phyloP scores from a whole-genome alignment of 2,797 vertebrate species.

The Falco berigora region DNA sequence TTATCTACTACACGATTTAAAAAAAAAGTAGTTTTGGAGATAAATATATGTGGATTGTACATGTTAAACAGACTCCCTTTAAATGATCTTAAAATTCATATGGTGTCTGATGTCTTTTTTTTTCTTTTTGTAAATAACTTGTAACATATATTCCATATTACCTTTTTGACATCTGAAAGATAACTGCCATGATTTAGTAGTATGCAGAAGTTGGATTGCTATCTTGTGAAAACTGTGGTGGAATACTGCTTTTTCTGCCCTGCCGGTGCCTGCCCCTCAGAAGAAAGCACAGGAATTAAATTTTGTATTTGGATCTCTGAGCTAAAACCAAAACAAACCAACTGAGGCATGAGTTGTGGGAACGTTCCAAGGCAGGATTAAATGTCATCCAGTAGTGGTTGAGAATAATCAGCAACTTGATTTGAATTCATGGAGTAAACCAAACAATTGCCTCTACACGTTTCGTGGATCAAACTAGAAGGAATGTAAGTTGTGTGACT shows the following conservation, averaged over 20 bases:
- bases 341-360: not conserved
- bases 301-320: not conserved
- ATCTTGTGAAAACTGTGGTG: not conserved
- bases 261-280: not conserved
- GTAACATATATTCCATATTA: not conserved
- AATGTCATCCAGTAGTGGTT: not conserved
- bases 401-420: not conserved
- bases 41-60: not conserved
- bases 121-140: not conserved
- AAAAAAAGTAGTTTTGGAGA: not conserved
- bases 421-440: not conserved
- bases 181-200: not conserved
- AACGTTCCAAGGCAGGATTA: not conserved
- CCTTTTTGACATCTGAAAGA: not conserved
- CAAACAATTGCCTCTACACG: not conserved
- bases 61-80: not conserved
- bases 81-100: not conserved
- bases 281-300: not conserved
- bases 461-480: not conserved
- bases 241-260: not conserved
- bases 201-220: not conserved
- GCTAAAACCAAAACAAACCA: not conserved
- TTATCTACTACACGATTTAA: not conserved
- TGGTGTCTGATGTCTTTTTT: not conserved
- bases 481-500: not conserved